Evolutionary conservation across 1,140 invertebrate species (phyloP).

Genomic region (Drosophila nannoptera): DNA sequence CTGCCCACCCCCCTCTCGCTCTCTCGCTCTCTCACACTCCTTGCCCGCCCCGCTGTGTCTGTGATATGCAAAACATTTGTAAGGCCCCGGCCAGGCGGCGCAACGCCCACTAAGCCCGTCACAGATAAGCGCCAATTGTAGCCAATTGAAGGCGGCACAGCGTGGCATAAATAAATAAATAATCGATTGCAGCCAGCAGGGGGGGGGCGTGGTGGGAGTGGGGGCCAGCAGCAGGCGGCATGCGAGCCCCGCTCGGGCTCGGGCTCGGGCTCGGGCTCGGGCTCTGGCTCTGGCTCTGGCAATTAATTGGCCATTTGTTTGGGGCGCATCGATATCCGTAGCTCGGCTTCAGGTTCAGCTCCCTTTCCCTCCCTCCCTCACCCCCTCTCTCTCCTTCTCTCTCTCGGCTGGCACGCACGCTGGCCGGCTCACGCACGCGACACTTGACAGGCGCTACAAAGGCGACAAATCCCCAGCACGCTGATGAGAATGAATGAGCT

Average conservation of each 20-base stretch:
- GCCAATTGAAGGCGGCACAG: constrained; percentile 63
- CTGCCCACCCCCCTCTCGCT: background rate
- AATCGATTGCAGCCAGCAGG: constrained; percentile 56
- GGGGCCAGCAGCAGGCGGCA: constrained; percentile 3
- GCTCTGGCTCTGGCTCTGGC: constrained; percentile 33
- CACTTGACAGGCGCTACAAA: constrained; percentile 55
- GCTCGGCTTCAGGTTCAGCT: constrained; percentile 10
- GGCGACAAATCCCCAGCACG: constrained; percentile 71
- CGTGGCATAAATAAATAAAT: constrained; percentile 75
- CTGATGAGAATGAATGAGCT: constrained; percentile 75
- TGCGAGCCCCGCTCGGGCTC: too few relatives aligned
- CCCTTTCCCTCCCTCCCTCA: background rate
- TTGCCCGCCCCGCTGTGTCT: constrained; percentile 18
- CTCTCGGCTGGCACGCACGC: constrained; percentile 34
- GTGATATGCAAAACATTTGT: constrained; percentile 72
- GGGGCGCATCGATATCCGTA: constrained; percentile 25
- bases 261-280: constrained; percentile 2
- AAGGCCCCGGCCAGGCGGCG: constrained; percentile 25
- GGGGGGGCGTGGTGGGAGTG: too few relatives aligned
- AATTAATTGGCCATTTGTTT: constrained; percentile 75
- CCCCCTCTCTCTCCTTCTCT: background rate
- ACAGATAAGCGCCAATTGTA: constrained; percentile 70
- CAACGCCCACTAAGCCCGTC: constrained; percentile 15
- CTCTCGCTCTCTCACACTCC: background rate
- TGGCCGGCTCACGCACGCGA: constrained; percentile 40